Percentiles rank a stretch among this genome's conserved stretches.
These are phyloP conservation scores for Epistrophe grossulariae DNA, from an alignment of 2,888 invertebrate species.

Conservation along the genomic window DNA sequence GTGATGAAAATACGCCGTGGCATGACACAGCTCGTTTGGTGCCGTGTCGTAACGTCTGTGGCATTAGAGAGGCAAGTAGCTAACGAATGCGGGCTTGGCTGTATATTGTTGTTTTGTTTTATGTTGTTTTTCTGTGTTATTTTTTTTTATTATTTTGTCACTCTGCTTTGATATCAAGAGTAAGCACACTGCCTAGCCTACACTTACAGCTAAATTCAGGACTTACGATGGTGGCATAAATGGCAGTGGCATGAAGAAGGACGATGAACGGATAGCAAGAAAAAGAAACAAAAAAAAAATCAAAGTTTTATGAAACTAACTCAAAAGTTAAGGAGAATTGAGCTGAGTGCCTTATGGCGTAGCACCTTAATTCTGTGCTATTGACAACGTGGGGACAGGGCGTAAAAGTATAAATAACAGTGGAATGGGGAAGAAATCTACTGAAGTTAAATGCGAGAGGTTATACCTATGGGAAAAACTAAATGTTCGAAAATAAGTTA, in stretches of 20 bases:
- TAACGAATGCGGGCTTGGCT: constrained; percentile 69
- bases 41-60: constrained; percentile 75
- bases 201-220: constrained; percentile 72
- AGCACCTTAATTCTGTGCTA: constrained; percentile 63
- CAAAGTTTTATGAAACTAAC: constrained; percentile 74
- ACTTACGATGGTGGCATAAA: constrained; percentile 53
- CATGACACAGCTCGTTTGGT: constrained; percentile 77
- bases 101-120: constrained; percentile 60
- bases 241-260: constrained; percentile 29
- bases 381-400: constrained; percentile 26
- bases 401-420: constrained; percentile 29
- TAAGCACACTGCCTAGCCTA: constrained; percentile 73
- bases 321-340: constrained; percentile 66
- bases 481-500: constrained; percentile 37
- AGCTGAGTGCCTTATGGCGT: constrained; percentile 71
- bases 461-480: constrained; percentile 7
- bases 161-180: constrained; percentile 67
- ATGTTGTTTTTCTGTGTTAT: constrained; percentile 46
- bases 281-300: constrained; percentile 49
- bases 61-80: constrained; percentile 73
- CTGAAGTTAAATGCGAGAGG: not conserved
- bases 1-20: constrained; percentile 76
- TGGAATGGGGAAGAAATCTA: constrained; percentile 57
- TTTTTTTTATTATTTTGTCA: constrained; percentile 42
- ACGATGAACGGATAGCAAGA: constrained; percentile 54